These are phyloP conservation scores for Pterois miles DNA, from an alignment of 2,797 vertebrate genomes.

Conservation along the genomic window DNA sequence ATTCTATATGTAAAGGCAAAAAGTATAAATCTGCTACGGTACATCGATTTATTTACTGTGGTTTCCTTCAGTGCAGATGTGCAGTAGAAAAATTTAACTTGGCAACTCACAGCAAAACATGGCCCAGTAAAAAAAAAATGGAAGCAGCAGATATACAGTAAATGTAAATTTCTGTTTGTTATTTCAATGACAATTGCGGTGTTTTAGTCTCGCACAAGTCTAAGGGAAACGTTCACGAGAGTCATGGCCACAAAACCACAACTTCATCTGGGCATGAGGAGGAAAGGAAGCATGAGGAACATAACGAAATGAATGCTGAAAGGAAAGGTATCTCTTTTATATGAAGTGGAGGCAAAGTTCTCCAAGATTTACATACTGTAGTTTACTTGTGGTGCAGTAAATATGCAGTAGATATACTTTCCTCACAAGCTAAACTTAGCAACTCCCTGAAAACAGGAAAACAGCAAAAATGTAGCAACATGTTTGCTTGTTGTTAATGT, in stretches of 20 bases:
- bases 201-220: constrained; percentile 15
- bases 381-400: neutral
- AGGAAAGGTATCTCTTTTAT: constrained; percentile 29
- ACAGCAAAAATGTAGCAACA: neutral
- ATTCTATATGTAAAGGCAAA: neutral
- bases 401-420: neutral
- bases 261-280: constrained; percentile 9
- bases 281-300: neutral
- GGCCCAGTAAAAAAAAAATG: neutral
- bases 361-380: neutral
- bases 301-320: neutral
- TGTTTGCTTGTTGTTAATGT: neutral
- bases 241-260: constrained; percentile 7
- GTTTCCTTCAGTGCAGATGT: neutral
- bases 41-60: neutral
- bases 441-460: neutral
- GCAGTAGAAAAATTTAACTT: neutral
- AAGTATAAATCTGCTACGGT: neutral
- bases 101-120: neutral
- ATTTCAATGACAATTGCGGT: neutral
- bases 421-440: too few species aligned
- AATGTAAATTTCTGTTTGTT: neutral
- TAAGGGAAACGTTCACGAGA: constrained; percentile 14
- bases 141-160: neutral
- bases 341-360: neutral